phyloP scores from a whole-genome alignment of 2,113 vertebrate genomes.

The Gavialis gangeticus region DNA sequence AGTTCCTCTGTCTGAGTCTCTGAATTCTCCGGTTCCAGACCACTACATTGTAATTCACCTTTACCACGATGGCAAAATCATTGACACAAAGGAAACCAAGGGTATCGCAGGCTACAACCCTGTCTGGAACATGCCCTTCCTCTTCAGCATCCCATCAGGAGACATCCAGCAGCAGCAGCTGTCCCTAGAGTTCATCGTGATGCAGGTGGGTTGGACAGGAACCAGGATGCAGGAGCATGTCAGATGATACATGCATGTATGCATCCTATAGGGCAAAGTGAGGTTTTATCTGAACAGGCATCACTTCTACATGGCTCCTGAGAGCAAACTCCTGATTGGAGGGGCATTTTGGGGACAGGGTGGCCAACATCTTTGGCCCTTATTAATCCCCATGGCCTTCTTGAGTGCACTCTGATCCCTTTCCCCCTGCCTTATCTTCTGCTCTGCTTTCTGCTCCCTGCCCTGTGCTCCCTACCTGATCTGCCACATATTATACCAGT shows the following conservation, averaged over 20 bases:
- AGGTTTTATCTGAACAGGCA: background rate
- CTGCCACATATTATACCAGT: too few species aligned
- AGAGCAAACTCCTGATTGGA: background rate
- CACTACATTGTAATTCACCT: conserved; percentile 84
- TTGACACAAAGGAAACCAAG: conserved; percentile 84
- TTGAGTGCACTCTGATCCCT: background rate
- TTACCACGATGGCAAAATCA: conserved; percentile 68
- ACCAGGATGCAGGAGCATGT: rapidly evolving
- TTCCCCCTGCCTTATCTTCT: too few species aligned
- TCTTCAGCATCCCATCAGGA: conserved; percentile 81
- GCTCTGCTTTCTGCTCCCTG: too few species aligned
- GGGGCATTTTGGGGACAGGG: background rate
- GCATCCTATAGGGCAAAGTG: background rate
- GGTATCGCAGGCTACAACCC: conserved; percentile 73
- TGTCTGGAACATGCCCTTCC: conserved; percentile 86
- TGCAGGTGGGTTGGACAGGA: conserved; percentile 78
- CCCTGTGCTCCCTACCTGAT: too few species aligned
- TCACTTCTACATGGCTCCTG: background rate
- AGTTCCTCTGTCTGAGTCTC: background rate
- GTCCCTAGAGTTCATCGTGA: conserved; percentile 80
- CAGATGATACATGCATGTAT: background rate
- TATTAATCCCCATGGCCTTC: too few species aligned
- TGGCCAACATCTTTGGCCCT: background rate
- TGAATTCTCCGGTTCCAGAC: conserved; percentile 58
- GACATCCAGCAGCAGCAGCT: conserved; percentile 78